phyloP scores from a whole-genome alignment of 2,888 invertebrate species.

The Synergus gifuensis region DNA sequence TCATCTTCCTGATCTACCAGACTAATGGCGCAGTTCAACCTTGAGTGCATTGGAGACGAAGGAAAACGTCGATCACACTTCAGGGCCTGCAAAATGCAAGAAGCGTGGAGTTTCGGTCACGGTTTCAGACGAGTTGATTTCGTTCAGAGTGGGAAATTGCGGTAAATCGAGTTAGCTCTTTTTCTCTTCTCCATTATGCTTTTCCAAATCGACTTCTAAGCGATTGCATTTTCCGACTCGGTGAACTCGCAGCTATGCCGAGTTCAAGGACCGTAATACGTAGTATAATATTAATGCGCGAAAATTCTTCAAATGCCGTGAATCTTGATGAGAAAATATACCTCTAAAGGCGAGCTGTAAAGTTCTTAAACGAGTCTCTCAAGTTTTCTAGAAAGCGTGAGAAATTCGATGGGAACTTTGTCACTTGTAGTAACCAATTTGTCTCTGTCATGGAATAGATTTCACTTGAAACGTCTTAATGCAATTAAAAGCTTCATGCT shows the following conservation, averaged over 20 bases:
- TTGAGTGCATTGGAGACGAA: slow-evolving; percentile 55
- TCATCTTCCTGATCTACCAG: slow-evolving; percentile 22
- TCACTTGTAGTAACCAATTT: slow-evolving; percentile 28
- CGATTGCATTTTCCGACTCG: slow-evolving; percentile 53
- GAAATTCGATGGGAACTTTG: slow-evolving; percentile 35
- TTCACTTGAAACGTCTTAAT: not conserved
- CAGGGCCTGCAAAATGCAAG: slow-evolving; percentile 48
- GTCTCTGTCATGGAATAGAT: slow-evolving; percentile 12
- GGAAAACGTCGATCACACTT: slow-evolving; percentile 56
- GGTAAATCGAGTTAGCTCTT: slow-evolving; percentile 45
- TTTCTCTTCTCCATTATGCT: slow-evolving; percentile 38
- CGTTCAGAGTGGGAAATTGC: slow-evolving; percentile 46
- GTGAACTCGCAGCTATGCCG: slow-evolving; percentile 43
- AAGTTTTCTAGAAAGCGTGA: slow-evolving; percentile 21
- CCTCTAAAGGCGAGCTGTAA: not conserved
- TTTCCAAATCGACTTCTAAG: slow-evolving; percentile 51
- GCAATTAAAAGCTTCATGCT: not conserved
- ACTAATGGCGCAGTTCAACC: slow-evolving; percentile 51
- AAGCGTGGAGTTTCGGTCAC: slow-evolving; percentile 56
- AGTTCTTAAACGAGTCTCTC: not conserved
- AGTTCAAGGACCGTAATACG: slow-evolving; percentile 48
- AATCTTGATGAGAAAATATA: slow-evolving; percentile 21
- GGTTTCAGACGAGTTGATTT: slow-evolving; percentile 44
- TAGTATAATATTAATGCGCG: not conserved
- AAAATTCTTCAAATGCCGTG: slow-evolving; percentile 46